Evolutionary conservation across 1,140 invertebrate genomes (phyloP).

Genomic region (Papilio machaon): DNA sequence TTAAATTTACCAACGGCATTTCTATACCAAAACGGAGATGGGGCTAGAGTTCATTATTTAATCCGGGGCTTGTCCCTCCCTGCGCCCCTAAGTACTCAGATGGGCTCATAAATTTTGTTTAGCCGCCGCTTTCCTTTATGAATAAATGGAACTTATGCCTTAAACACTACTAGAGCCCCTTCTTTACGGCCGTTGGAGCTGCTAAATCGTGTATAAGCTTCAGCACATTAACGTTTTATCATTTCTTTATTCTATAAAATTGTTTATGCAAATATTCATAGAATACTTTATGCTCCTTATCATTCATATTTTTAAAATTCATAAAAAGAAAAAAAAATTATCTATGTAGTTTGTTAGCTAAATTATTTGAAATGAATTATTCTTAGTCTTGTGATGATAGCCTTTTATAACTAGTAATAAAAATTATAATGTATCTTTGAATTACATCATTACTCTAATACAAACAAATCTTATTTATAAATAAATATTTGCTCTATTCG

Average conservation of each 20-base stretch:
- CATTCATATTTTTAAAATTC: neutral
- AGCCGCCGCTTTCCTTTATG: conserved; percentile 43
- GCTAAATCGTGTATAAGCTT: conserved; percentile 33
- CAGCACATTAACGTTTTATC: conserved; percentile 32
- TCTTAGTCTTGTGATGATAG: no score
- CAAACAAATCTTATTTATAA: no score
- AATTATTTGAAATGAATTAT: no score
- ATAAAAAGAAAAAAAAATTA: neutral
- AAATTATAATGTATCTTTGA: no score
- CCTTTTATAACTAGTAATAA: no score
- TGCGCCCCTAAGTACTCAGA: conserved; percentile 41
- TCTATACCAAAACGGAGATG: conserved; percentile 33
- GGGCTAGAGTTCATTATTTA: conserved; percentile 40
- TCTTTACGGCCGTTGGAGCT: conserved; percentile 35
- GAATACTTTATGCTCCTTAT: neutral
- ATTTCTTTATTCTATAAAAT: conserved; percentile 23
- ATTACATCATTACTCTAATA: no score
- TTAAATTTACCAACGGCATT: conserved; percentile 27
- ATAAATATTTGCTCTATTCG: no score
- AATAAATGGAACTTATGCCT: conserved; percentile 43
- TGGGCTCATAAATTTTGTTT: conserved; percentile 51
- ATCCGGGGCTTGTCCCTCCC: conserved; percentile 40
- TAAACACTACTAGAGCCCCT: conserved; percentile 42
- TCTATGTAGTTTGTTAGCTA: no score
- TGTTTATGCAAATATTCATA: conserved; percentile 15